phyloP scores from a whole-genome alignment of 2,888 invertebrate genomes.

The Drosophila nr. fundita region DNA sequence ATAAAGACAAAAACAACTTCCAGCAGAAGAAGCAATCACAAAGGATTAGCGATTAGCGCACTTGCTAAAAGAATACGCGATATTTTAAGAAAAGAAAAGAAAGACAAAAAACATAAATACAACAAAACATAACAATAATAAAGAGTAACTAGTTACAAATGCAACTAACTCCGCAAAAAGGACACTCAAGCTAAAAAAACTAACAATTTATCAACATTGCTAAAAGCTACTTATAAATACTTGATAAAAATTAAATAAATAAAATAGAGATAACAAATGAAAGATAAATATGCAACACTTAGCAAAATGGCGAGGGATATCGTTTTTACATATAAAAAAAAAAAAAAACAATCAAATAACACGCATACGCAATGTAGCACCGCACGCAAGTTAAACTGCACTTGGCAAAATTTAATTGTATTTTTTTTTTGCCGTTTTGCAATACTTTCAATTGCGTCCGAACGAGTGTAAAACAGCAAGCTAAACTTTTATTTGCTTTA shows the following conservation, averaged over 20 bases:
- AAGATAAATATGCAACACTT: conserved; percentile 22
- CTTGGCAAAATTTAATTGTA: conserved; percentile 12
- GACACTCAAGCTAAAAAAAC: conserved; percentile 47
- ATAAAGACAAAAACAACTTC: conserved; percentile 18
- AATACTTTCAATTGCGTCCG: conserved; percentile 66
- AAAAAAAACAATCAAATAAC: conserved; percentile 28
- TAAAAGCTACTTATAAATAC: conserved; percentile 53
- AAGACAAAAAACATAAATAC: not conserved
- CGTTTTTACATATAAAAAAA: conserved; percentile 5
- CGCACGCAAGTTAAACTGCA: conserved; percentile 22
- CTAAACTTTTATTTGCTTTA: conserved; percentile 39
- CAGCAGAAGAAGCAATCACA: conserved; percentile 9
- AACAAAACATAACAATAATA: not conserved
- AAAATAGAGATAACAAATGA: conserved; percentile 1
- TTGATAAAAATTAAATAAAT: not conserved
- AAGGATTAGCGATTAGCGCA: conserved; percentile 48
- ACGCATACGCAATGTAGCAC: conserved; percentile 61
- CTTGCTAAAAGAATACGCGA: conserved; percentile 36
- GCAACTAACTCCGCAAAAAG: conserved; percentile 18
- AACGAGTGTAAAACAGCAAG: conserved; percentile 14
- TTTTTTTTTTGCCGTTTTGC: conserved; percentile 25
- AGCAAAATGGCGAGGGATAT: conserved; percentile 22
- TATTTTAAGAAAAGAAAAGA: conserved; percentile 40
- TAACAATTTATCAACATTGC: conserved; percentile 50
- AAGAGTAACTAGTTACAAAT: conserved; percentile 25